Percentiles rank a stretch among this genome's conserved stretches.
phyloP scores from a whole-genome alignment of 2,888 invertebrate species.

The Noctua janthe region DNA sequence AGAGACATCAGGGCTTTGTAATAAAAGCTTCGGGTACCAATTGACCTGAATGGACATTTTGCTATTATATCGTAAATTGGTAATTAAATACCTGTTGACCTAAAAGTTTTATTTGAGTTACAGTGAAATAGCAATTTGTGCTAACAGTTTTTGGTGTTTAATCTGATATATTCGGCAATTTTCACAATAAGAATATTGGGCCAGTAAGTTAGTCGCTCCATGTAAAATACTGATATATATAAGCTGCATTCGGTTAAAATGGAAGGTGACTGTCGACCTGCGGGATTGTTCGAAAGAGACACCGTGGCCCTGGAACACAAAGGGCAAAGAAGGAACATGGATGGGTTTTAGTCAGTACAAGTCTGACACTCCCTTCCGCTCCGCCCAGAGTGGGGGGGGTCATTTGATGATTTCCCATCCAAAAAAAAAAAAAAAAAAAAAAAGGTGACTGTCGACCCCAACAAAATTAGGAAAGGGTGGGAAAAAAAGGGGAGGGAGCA shows the following conservation, averaged over 20 bases:
- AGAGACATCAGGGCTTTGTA: conserved; percentile 11
- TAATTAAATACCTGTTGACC: conserved; percentile 34
- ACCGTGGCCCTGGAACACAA: too few relatives aligned
- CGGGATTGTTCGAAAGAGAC: too few relatives aligned
- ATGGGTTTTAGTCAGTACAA: too few relatives aligned
- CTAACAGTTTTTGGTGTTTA: background rate
- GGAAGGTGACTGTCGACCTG: background rate
- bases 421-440: too few relatives aligned
- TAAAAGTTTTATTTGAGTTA: conserved; percentile 15
- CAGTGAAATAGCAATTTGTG: conserved; percentile 2
- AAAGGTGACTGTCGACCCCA: background rate
- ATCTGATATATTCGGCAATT: background rate
- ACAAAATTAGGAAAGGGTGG: background rate
- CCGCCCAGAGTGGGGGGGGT: too few relatives aligned
- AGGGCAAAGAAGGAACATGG: too few relatives aligned
- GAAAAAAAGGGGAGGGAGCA: too few relatives aligned
- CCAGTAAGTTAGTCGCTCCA: background rate
- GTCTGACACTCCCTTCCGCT: too few relatives aligned
- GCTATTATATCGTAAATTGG: conserved; percentile 27
- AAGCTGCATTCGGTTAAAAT: background rate
- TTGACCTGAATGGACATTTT: conserved; percentile 24
- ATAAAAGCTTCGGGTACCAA: conserved; percentile 11
- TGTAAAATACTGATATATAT: background rate
- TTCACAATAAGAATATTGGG: background rate
- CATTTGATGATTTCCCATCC: too few relatives aligned